These are phyloP conservation scores for Eleginops maclovinus DNA, from an alignment of 2,113 vertebrate genomes.

Conservation along the genomic window DNA sequence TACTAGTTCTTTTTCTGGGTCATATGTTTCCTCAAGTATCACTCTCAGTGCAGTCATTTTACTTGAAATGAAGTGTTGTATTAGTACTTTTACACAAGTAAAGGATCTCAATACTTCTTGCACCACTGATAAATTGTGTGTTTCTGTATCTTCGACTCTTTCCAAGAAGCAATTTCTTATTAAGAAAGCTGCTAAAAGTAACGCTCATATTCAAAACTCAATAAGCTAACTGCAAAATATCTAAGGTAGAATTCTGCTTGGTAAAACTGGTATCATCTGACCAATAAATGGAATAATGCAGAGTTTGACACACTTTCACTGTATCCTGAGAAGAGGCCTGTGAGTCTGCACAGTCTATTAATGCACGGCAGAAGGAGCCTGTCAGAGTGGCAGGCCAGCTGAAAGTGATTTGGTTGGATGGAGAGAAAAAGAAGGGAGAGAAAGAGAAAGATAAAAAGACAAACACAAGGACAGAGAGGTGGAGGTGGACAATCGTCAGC, in stretches of 20 bases:
- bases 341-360: constrained; percentile 48
- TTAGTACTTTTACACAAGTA: too few species aligned
- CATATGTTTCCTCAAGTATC: too few species aligned
- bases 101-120: too few species aligned
- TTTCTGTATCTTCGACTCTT: neutral
- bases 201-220: constrained; percentile 22
- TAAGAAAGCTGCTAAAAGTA: neutral
- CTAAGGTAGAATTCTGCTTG: neutral
- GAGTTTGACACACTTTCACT: constrained; percentile 23
- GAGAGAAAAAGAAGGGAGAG: constrained; percentile 29
- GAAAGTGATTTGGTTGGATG: constrained; percentile 53
- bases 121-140: constrained; percentile 3
- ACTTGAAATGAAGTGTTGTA: too few species aligned
- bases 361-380: constrained; percentile 54
- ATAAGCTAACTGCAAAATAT: constrained; percentile 2
- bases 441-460: constrained; percentile 7
- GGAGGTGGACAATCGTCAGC: constrained; percentile 43
- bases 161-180: neutral
- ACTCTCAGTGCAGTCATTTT: too few species aligned
- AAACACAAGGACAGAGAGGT: neutral
- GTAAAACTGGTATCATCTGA: constrained; percentile 19
- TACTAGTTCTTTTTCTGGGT: too few species aligned
- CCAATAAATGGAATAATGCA: constrained; percentile 22
- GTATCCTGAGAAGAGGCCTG: constrained; percentile 38
- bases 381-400: constrained; percentile 55